Evolutionary conservation across 2,113 vertebrate species (phyloP).

Genomic region (Ctenomys sociabilis): DNA sequence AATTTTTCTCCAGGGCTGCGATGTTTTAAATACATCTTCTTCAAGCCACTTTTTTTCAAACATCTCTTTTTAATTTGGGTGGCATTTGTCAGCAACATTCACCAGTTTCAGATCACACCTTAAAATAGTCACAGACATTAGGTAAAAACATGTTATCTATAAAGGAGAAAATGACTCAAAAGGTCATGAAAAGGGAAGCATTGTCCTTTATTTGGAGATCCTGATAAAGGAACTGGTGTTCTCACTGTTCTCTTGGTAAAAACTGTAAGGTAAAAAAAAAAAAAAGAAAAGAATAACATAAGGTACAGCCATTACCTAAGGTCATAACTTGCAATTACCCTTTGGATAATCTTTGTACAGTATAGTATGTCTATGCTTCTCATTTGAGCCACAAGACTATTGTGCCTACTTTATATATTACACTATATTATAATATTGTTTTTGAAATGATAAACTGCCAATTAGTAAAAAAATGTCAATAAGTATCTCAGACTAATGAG

Average conservation of each 20-base stretch:
- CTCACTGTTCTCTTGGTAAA: neutral
- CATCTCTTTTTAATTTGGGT: neutral
- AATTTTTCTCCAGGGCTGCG: neutral
- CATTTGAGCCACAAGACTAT: neutral
- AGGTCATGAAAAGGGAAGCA: neutral
- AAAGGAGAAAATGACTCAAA: neutral
- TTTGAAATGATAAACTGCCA: neutral
- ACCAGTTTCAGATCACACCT: neutral
- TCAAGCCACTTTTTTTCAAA: neutral
- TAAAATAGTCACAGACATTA: neutral
- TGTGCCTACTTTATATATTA: neutral
- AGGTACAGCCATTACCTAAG: neutral
- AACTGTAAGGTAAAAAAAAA: no score
- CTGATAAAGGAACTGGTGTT: neutral
- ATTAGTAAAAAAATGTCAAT: conserved; percentile 40
- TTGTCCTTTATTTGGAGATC: neutral
- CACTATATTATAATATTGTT: neutral
- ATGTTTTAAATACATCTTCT: neutral
- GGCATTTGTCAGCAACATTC: neutral
- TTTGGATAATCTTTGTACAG: neutral
- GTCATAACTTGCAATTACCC: neutral
- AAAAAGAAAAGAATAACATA: neutral
- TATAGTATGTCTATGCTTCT: neutral
- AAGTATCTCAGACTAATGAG: conserved; percentile 62
- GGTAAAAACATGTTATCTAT: fast-evolving